phyloP scores from a whole-genome alignment of 2,113 vertebrate species.

The Lucifuga dentata region DNA sequence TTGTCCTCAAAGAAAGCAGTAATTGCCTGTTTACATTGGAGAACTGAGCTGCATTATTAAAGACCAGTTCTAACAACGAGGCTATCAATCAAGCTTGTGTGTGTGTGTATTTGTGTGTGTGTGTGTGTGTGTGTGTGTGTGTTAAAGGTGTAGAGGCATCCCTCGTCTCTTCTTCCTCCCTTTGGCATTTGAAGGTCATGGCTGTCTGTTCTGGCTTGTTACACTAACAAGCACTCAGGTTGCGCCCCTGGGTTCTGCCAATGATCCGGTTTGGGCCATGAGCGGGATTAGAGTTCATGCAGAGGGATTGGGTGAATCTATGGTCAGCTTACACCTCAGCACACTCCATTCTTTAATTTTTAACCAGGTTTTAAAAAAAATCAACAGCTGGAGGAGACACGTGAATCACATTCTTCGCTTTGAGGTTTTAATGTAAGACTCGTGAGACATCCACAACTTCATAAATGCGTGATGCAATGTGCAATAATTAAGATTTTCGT shows the following conservation, averaged over 20 bases:
- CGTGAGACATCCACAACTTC: too few species aligned
- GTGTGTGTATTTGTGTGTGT: background rate
- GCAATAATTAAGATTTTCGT: too few species aligned
- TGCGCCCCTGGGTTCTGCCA: conserved; percentile 18
- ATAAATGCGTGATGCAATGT: too few species aligned
- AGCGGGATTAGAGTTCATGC: conserved; percentile 11
- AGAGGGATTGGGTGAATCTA: background rate
- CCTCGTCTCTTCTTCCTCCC: conserved; percentile 13
- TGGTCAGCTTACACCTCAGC: background rate
- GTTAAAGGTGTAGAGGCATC: conserved; percentile 20
- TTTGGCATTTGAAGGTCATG: conserved; percentile 50
- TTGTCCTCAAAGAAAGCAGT: conserved; percentile 14
- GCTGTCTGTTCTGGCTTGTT: conserved; percentile 51
- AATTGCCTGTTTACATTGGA: conserved; percentile 38
- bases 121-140: conserved; percentile 9
- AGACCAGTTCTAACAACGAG: conserved; percentile 20
- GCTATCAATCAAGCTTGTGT: conserved; percentile 37
- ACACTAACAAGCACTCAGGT: conserved; percentile 59
- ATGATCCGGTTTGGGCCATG: conserved; percentile 15
- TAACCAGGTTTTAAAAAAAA: conserved; percentile 13
- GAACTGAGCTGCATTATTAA: conserved; percentile 49
- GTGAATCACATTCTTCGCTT: background rate
- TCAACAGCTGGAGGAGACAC: background rate
- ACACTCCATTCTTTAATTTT: conserved; percentile 20
- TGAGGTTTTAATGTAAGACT: conserved; percentile 1